These are phyloP conservation scores for Hypothenemus hampei DNA, from an alignment of 1,140 invertebrate species.

Conservation along the genomic window DNA sequence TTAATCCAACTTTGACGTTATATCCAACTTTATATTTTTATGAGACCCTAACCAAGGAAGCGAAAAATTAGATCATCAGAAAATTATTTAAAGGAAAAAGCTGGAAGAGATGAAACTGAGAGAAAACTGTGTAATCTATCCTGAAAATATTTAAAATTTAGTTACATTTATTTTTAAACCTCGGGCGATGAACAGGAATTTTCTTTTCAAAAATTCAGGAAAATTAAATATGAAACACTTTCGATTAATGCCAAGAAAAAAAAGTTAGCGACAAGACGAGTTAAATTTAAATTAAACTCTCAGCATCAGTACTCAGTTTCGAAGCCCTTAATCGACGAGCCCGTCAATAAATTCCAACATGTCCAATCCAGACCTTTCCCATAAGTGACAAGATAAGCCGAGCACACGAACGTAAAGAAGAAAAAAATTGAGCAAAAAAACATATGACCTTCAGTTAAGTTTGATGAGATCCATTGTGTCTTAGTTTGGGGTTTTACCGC, in stretches of 20 bases:
- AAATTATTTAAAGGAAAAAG: too few relatives aligned
- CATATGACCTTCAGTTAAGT: neutral
- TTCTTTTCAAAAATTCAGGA: too few relatives aligned
- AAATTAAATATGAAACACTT: neutral
- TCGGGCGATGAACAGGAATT: too few relatives aligned
- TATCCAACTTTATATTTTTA: too few relatives aligned
- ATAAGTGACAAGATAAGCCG: slow-evolving; percentile 4
- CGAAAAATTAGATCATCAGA: too few relatives aligned
- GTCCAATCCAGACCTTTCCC: slow-evolving; percentile 7
- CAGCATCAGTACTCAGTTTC: neutral
- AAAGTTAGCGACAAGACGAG: neutral
- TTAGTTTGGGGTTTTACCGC: neutral
- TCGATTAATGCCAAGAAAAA: neutral
- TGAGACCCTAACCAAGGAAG: too few relatives aligned
- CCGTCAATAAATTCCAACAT: slow-evolving; percentile 9
- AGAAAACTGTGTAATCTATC: too few relatives aligned
- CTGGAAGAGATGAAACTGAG: too few relatives aligned
- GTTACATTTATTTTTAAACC: too few relatives aligned
- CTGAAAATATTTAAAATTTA: too few relatives aligned
- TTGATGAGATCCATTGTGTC: neutral
- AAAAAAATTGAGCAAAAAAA: neutral
- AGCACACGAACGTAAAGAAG: neutral
- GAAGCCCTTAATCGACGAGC: slow-evolving; percentile 11
- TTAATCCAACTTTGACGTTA: too few relatives aligned
- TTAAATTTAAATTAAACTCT: slow-evolving; percentile 9